Evolutionary conservation across 2,797 vertebrate genomes (phyloP), one percentile per base, ranked within the genome.

Genomic region (Poecile montanus): DNA sequence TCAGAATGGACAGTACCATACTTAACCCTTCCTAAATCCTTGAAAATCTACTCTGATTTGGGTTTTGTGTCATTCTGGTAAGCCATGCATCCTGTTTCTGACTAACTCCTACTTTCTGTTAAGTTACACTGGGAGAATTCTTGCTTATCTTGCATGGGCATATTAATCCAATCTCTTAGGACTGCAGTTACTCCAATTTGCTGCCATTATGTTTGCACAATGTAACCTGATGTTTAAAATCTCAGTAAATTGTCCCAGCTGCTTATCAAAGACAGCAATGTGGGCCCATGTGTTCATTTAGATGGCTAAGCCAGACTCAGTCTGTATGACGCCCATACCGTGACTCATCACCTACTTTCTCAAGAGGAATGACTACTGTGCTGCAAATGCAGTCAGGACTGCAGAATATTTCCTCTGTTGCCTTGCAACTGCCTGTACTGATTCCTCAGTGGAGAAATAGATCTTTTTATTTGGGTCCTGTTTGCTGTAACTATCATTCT

Each of bases 311-410:
- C 32, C 73, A 81, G 73, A 62, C 79, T 83, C 50, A 14, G 77
- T 30, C 91, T 78, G 62, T 72, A 27, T 75, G 82, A 96, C 1
- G n/a, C 73, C 85, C 61, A 6, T 78, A 38, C 56, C 6, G 45
- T 94, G 95, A 96, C 91, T 96, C 96, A 96, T 75, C 93, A 84
- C 60, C 58, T 42, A 27, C 88, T 88, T 93, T 91, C 85, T 78
- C 20, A 74, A 56, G 88, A 85, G 70, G 65, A 80, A 89, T 84
- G 82, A 88, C 65, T 92, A 21, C 42, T 62, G 85, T 66, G 91
- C 72, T 71, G 54, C 75, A 57, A 47, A 54, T 12, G n/a, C 16
- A 94, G 61, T 51, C 54, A 85, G 61, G 44, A 83, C 79, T 83
- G 61, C 73, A 81, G 85, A 84, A 9, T n/a, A 86, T 36, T 93